Conservation (phyloP, 2,888 invertebrate species). For the Acanthococcus lagerstroemiae region DNA sequence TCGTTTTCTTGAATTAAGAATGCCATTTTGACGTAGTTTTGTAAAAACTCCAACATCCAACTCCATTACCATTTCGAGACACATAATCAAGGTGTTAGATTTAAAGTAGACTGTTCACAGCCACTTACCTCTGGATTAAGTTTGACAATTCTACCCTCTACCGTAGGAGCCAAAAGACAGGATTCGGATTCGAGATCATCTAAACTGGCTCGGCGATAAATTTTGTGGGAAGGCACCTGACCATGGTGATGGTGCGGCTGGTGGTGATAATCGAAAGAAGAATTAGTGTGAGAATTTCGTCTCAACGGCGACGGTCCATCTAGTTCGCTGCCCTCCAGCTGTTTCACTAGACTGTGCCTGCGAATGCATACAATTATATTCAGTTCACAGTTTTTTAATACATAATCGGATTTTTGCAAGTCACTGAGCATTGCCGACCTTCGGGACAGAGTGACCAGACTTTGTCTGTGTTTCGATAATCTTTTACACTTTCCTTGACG, state of each 20-base stretch:
- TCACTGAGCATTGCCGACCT: slow-evolving; percentile 45
- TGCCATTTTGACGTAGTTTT: background rate
- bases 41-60: too few relatives aligned
- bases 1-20: background rate
- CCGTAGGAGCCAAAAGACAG: slow-evolving; percentile 67
- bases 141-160: slow-evolving; percentile 70
- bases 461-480: slow-evolving; percentile 73
- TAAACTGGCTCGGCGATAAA: slow-evolving; percentile 61
- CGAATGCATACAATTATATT: too few relatives aligned
- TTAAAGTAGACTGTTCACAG: background rate
- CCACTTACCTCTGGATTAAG: slow-evolving; percentile 60
- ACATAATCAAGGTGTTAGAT: background rate
- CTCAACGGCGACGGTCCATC: slow-evolving; percentile 63
- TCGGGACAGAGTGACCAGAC: slow-evolving; percentile 69
- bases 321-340: slow-evolving; percentile 57
- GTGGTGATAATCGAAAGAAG: slow-evolving; percentile 35
- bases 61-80: background rate
- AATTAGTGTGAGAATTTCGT: slow-evolving; percentile 43
- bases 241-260: slow-evolving; percentile 33
- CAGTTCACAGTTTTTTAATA: too few relatives aligned
- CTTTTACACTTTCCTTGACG: slow-evolving; percentile 56
- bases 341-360: slow-evolving; percentile 68
- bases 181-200: slow-evolving; percentile 74
- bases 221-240: slow-evolving; percentile 39
- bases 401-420: too few relatives aligned